These are phyloP conservation scores for Eurypyga helias DNA, from an alignment of 2,113 vertebrate species.

Conservation along the genomic window DNA sequence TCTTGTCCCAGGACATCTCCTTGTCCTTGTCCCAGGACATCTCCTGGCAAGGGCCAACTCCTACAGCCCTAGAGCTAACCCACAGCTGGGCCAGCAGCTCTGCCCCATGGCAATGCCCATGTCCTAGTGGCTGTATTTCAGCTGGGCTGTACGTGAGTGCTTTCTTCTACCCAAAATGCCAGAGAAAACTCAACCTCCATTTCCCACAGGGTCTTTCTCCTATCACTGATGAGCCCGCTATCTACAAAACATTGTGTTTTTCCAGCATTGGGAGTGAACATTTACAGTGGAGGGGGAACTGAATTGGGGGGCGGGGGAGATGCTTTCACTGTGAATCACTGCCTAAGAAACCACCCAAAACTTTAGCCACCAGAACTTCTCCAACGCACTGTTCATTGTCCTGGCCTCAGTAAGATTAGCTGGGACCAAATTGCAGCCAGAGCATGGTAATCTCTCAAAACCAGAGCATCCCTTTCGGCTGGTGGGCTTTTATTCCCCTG, in stretches of 20 bases:
- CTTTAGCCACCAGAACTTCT: not conserved
- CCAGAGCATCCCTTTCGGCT: not conserved
- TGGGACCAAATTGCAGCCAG: not conserved
- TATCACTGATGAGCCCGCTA: not conserved
- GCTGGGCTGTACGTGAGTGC: not conserved
- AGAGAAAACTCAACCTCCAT: not conserved
- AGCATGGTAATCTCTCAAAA: not conserved
- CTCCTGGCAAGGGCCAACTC: not conserved
- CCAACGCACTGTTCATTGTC: not conserved
- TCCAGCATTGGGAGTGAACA: not conserved
- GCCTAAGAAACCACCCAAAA: not conserved
- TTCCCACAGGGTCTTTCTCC: not conserved
- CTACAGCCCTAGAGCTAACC: not conserved
- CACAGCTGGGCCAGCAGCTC: not conserved
- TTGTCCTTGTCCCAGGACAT: not conserved
- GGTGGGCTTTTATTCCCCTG: not conserved
- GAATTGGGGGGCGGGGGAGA: rapidly evolving
- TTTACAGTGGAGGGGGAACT: not conserved
- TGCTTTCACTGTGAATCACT: not conserved
- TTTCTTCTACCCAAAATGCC: not conserved
- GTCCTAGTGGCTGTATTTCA: not conserved
- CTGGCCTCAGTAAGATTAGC: not conserved
- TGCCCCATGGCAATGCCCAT: rapidly evolving
- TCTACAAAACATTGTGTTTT: not conserved
- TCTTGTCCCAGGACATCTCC: not conserved